Percentiles rank a stretch among this genome's conserved stretches.
Evolutionary conservation across 2,797 vertebrate species (phyloP).

Genomic region (Oreortyx pictus): DNA sequence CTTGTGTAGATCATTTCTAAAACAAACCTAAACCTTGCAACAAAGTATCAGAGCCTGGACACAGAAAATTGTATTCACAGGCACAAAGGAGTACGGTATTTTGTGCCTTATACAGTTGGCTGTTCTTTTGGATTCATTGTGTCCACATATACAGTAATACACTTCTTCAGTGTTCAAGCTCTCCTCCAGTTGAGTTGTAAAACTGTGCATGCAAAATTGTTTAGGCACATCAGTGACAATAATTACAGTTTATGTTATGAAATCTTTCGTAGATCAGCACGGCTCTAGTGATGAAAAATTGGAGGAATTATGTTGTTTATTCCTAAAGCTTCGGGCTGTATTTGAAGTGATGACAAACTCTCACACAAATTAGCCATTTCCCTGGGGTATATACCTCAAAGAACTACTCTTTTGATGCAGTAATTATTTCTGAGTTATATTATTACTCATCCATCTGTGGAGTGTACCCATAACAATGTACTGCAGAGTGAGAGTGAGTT

Average conservation of each 20-base stretch:
- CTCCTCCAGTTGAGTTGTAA: not conserved
- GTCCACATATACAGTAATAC: not conserved
- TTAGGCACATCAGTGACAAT: not conserved
- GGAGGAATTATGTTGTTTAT: not conserved
- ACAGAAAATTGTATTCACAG: not conserved
- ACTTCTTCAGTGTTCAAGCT: not conserved
- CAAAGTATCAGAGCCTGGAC: not conserved
- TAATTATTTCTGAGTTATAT: not conserved
- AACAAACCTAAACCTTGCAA: not conserved
- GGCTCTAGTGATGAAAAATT: not conserved
- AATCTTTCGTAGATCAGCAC: not conserved
- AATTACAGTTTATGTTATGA: not conserved
- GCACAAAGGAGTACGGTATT: not conserved
- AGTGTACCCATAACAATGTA: not conserved
- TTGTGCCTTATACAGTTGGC: rapidly evolving
- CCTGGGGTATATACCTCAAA: not conserved
- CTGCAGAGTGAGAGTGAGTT: not conserved
- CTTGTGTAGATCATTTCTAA: not conserved
- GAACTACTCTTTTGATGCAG: not conserved
- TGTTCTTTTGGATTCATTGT: not conserved
- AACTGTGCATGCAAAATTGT: not conserved
- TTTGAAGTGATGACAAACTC: not conserved
- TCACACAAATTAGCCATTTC: not conserved
- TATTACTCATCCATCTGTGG: not conserved
- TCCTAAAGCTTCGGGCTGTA: not conserved